Evolutionary conservation across 2,797 vertebrate species (phyloP), one percentile per base, ranked within the genome.

Genomic region (Trematocara caparti): DNA sequence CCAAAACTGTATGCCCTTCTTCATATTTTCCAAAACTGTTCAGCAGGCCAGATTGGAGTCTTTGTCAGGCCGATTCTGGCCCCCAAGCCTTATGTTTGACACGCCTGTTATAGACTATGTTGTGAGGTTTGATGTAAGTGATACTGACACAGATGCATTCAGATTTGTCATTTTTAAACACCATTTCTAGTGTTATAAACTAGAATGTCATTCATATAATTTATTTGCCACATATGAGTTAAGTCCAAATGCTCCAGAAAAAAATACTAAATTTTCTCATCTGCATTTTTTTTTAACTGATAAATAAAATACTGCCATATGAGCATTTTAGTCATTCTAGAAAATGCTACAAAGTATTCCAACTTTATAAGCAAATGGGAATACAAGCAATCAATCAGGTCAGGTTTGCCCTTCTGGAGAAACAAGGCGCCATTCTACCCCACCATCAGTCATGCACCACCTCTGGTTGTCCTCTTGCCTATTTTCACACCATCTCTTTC

Each of bases 401-500:
- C 32, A 78, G 85, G 83, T 94, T 95, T 95, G 94, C 94, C 93
- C 94, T 95, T 95, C 91, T 93, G 90, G 62, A 93, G 89, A 93
- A 94, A 91, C 89, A 89, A 93, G 90, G 89, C 81, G 82, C 88
- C 83, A 72, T 91, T 80, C 64, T 78, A 83, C 85, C 77, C 83
- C 84, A 87, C 93, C 92, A 95, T 95, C 93, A 89, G 89, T 96
- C 94, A 95, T 90, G 80, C 55, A 80, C 89, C 88, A 92, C 92
- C 92, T 93, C 88, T 90, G 88, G 77, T 92, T 86, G 91, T 95
- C 92, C 92, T 92, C 86, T 86, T 91, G 88, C 90, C 89, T 90
- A 88, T 93, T 95, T 95, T 94, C 94, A 94, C 91, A 94, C 90
- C 85, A 90, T 92, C 90, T 86, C 85, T 94, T 91, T 95, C 88